Percentiles rank a stretch among this genome's conserved stretches.
Conservation (phyloP, 2,888 invertebrate genomes). For the Oscheius onirici region DNA sequence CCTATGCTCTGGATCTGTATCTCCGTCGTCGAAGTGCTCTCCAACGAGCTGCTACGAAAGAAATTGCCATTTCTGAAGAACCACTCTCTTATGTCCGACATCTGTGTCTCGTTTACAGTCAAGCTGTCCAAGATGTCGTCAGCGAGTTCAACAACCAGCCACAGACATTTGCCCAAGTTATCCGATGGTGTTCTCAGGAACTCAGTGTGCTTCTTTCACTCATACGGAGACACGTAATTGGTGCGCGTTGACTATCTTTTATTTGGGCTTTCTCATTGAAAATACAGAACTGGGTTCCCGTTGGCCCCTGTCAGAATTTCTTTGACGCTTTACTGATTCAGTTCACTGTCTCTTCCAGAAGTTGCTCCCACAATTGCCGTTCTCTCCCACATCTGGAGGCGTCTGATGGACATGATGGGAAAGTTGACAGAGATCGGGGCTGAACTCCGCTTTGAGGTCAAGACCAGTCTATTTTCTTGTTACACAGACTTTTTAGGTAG, state of each 20-base stretch:
- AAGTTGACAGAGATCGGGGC: slow-evolving; percentile 78
- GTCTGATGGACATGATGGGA: slow-evolving; percentile 63
- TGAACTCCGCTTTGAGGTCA: slow-evolving; percentile 85
- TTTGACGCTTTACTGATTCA: too few relatives aligned
- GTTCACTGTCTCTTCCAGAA: slow-evolving; percentile 44
- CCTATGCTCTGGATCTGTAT: slow-evolving; percentile 68
- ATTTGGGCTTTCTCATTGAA: too few relatives aligned
- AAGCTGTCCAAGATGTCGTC: slow-evolving; percentile 62
- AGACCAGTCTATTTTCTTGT: too few relatives aligned
- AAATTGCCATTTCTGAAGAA: slow-evolving; percentile 55
- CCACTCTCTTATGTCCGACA: slow-evolving; percentile 68
- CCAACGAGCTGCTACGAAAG: slow-evolving; percentile 52
- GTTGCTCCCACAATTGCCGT: slow-evolving; percentile 69
- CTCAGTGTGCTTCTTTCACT: slow-evolving; percentile 62
- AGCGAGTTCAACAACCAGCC: slow-evolving; percentile 58
- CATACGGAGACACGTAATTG: slow-evolving; percentile 68
- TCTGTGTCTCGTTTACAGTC: slow-evolving; percentile 50
- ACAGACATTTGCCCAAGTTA: slow-evolving; percentile 72
- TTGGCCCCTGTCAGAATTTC: too few relatives aligned
- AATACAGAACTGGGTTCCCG: too few relatives aligned
- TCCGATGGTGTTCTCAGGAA: slow-evolving; percentile 69
- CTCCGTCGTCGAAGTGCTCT: slow-evolving; percentile 60
- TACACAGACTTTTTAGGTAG: slow-evolving; percentile 74
- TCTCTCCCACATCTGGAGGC: slow-evolving; percentile 63
- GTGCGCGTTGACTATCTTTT: too few relatives aligned